Evolutionary conservation across 2,113 vertebrate species (phyloP).

Genomic region (Eolophus roseicapilla): DNA sequence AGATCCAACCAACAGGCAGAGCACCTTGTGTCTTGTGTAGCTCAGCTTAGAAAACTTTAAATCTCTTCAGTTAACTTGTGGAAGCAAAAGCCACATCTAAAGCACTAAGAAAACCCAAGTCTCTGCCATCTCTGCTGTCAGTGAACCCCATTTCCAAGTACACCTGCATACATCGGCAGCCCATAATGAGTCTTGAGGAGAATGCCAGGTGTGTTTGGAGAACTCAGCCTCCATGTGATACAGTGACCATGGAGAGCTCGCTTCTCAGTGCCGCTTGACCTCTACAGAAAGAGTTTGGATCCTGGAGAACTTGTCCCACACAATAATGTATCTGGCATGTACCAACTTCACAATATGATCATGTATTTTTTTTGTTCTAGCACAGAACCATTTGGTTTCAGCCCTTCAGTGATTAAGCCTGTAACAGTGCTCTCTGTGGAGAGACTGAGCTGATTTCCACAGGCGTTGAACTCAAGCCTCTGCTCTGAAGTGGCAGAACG

Average conservation of each 20-base stretch:
- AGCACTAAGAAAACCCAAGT: not conserved
- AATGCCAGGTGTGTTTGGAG: not conserved
- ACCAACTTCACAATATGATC: not conserved
- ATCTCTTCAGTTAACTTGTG: not conserved
- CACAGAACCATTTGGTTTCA: not conserved
- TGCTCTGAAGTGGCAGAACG: not conserved
- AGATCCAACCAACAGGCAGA: not conserved
- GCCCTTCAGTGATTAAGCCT: not conserved
- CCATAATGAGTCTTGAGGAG: not conserved
- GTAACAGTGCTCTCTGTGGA: not conserved
- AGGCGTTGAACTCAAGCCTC: not conserved
- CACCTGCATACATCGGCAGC: not conserved
- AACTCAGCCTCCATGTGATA: not conserved
- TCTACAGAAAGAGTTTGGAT: not conserved
- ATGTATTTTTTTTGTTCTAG: not conserved
- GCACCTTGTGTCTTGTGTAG: not conserved
- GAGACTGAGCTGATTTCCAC: not conserved
- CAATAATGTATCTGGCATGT: not conserved
- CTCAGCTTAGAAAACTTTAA: rapidly evolving
- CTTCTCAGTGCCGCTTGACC: not conserved
- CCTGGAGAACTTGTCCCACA: not conserved
- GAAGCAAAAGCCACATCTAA: not conserved
- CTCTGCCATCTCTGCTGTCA: not conserved
- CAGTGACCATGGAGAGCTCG: not conserved
- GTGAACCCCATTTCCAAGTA: not conserved